phyloP scores from a whole-genome alignment of 1,140 invertebrate species.

The Panulirus ornatus region DNA sequence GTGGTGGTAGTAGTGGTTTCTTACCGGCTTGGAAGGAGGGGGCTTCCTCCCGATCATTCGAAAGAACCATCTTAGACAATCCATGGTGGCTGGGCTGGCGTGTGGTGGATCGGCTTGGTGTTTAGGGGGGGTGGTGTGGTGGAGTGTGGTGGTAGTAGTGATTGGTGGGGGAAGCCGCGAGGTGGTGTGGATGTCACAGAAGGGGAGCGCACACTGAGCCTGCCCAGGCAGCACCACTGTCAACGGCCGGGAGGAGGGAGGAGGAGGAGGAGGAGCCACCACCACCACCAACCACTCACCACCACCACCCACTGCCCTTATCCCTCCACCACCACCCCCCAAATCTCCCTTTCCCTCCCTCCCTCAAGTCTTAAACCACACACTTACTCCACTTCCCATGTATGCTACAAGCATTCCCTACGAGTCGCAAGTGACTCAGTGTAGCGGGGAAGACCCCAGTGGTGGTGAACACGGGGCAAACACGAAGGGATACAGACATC shows the following conservation, averaged over 20 bases:
- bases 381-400: too few relatives aligned
- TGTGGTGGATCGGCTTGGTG: too few relatives aligned
- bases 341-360: background rate
- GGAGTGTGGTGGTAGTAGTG: background rate
- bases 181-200: conserved; percentile 48
- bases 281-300: background rate
- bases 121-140: background rate
- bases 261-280: background rate
- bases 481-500: too few relatives aligned
- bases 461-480: too few relatives aligned
- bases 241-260: background rate
- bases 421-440: too few relatives aligned
- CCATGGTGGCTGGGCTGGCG: conserved; percentile 18
- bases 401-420: too few relatives aligned
- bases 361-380: background rate
- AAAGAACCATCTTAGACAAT: conserved; percentile 56
- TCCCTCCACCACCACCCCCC: background rate
- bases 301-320: background rate
- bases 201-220: conserved; percentile 49
- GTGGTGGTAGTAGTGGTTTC: too few relatives aligned
- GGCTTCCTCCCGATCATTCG: conserved; percentile 37
- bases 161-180: conserved; percentile 33
- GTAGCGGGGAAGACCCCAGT: too few relatives aligned
- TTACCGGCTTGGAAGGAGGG: conserved; percentile 30
- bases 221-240: conserved; percentile 19